Conservation (phyloP, 2,113 vertebrate genomes). For the Lutjanus erythropterus region DNA sequence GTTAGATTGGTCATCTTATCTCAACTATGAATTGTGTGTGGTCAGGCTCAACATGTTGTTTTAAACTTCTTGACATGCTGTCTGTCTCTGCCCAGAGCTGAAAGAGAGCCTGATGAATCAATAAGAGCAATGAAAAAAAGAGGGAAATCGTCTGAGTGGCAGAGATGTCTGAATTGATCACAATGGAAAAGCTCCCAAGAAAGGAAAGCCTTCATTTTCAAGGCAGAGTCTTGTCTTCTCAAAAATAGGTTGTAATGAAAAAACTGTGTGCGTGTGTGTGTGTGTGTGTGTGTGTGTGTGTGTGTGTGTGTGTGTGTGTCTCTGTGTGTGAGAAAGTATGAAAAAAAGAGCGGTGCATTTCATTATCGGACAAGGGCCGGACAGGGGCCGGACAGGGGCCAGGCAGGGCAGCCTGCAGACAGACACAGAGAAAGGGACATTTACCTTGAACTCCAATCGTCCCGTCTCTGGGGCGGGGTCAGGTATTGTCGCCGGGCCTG, state of each 20-base stretch:
- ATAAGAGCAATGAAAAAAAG: slow-evolving; percentile 56
- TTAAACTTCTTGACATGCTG: slow-evolving; percentile 65
- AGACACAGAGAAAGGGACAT: slow-evolving; percentile 67
- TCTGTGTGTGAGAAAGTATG: slow-evolving; percentile 59
- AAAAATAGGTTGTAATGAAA: slow-evolving; percentile 32
- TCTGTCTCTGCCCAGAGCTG: background rate
- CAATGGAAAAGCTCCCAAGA: slow-evolving; percentile 48
- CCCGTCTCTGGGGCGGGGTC: slow-evolving; percentile 78
- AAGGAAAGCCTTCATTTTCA: slow-evolving; percentile 59
- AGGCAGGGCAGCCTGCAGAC: slow-evolving; percentile 63
- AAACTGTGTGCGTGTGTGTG: slow-evolving; percentile 9
- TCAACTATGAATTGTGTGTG: slow-evolving; percentile 17
- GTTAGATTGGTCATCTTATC: background rate
- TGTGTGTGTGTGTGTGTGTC: slow-evolving; percentile 21
- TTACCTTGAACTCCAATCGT: slow-evolving; percentile 86
- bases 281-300: slow-evolving; percentile 40
- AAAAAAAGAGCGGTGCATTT: slow-evolving; percentile 75
- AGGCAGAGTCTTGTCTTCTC: slow-evolving; percentile 40
- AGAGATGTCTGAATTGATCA: slow-evolving; percentile 43
- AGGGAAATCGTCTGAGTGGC: slow-evolving; percentile 60
- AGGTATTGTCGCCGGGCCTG: slow-evolving; percentile 77
- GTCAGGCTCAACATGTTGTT: slow-evolving; percentile 32
- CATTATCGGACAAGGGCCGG: slow-evolving; percentile 65
- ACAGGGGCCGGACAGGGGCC: slow-evolving; percentile 38
- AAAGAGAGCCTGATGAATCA: slow-evolving; percentile 45